Evolutionary conservation across 2,888 invertebrate species (phyloP).

Genomic region (Ferrisia virgata): DNA sequence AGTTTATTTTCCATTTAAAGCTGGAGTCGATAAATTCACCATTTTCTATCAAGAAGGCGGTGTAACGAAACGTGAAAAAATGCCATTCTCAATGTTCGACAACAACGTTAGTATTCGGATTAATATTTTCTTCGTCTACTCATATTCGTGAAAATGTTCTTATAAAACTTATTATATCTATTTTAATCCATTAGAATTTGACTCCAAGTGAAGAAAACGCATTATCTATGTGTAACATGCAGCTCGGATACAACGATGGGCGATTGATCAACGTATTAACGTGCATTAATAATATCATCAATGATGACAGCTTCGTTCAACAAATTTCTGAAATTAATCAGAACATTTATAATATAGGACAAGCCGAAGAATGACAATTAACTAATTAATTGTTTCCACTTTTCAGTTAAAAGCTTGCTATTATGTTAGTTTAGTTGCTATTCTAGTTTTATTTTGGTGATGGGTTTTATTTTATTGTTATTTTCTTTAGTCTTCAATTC

Average conservation of each 20-base stretch:
- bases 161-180: background rate
- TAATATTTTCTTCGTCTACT: background rate
- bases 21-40: constrained; percentile 60
- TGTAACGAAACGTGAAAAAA: constrained; percentile 47
- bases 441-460: constrained; percentile 8
- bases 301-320: constrained; percentile 68
- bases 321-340: constrained; percentile 78
- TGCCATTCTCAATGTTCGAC: constrained; percentile 11
- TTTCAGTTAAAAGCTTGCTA: background rate
- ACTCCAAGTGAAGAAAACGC: constrained; percentile 58
- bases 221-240: constrained; percentile 68
- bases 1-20: constrained; percentile 72
- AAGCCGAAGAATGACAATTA: constrained; percentile 29
- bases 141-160: background rate
- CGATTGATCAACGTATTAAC: constrained; percentile 64
- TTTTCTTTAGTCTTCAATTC: background rate
- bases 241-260: constrained; percentile 66
- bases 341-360: constrained; percentile 61
- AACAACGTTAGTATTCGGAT: background rate
- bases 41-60: constrained; percentile 69
- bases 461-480: background rate
- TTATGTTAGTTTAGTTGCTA: constrained; percentile 23
- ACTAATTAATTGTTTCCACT: background rate
- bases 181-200: constrained; percentile 51
- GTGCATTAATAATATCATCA: constrained; percentile 65